Evolutionary conservation across 2,113 vertebrate genomes (phyloP).

Genomic region (Alethe castanea): DNA sequence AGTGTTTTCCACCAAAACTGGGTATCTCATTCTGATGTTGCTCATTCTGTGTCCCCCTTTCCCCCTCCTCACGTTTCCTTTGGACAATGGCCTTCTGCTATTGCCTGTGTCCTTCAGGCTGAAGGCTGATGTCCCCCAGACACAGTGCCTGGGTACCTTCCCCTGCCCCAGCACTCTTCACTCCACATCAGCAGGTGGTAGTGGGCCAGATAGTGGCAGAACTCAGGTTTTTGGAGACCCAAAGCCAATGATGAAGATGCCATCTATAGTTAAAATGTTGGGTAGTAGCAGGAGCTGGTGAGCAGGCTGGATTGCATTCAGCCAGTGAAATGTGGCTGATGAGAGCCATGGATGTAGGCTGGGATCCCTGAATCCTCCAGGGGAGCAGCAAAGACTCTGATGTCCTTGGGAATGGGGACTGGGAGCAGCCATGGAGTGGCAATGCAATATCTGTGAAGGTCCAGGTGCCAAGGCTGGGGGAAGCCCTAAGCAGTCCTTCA

Average conservation of each 20-base stretch:
- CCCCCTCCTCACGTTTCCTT: rapidly evolving
- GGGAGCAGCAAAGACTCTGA: neutral
- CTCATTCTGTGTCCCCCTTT: neutral
- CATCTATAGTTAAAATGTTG: neutral
- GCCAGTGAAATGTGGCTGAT: neutral
- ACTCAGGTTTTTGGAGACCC: neutral
- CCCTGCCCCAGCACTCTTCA: neutral
- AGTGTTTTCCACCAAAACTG: neutral
- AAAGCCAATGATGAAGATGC: neutral
- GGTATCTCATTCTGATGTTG: neutral
- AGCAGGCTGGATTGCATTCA: neutral
- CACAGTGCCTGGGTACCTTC: neutral
- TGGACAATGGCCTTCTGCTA: neutral
- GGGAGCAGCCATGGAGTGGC: neutral
- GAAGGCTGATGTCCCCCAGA: neutral
- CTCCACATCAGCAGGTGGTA: neutral
- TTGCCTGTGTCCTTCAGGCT: neutral
- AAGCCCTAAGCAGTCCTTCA: neutral
- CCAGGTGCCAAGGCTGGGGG: neutral
- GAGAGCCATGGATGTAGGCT: neutral
- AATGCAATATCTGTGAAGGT: neutral
- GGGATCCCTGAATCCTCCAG: rapidly evolving
- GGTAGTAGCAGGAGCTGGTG: neutral
- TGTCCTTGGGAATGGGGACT: neutral
- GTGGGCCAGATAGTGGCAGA: neutral